A percentile compares a stretch with the other conserved stretches of the same genome.
These are phyloP conservation scores for Linnaemya tessellans DNA, from an alignment of 2,888 invertebrate species.

Conservation along the genomic window DNA sequence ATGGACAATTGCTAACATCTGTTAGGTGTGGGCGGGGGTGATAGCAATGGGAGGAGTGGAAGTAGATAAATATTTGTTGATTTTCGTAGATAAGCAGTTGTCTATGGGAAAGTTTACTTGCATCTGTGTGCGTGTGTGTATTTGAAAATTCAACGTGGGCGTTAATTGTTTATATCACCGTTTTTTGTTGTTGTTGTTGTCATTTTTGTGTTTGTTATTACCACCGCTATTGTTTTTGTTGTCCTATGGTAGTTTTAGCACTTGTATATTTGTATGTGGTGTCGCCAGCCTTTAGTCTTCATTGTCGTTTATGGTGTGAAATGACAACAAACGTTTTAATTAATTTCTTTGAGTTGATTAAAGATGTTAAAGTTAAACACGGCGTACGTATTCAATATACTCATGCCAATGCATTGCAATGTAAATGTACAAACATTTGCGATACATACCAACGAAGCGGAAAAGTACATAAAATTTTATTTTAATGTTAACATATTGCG, in stretches of 20 bases:
- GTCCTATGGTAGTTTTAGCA: constrained; percentile 38
- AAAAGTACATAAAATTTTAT: constrained; percentile 22
- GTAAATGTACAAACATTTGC: neutral
- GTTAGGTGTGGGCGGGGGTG: constrained; percentile 34
- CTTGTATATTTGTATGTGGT: constrained; percentile 47
- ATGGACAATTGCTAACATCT: constrained; percentile 69
- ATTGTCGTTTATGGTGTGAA: constrained; percentile 74
- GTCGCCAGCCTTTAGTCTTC: constrained; percentile 51
- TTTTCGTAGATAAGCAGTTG: constrained; percentile 54
- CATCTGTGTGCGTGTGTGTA: constrained; percentile 26
- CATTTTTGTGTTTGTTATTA: neutral
- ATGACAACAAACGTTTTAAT: constrained; percentile 75
- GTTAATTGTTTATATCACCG: constrained; percentile 67
- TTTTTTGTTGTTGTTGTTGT: constrained; percentile 6
- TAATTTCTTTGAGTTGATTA: constrained; percentile 74
- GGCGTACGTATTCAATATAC: constrained; percentile 45
- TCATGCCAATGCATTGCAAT: neutral
- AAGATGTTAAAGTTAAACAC: constrained; percentile 73
- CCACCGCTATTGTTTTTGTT: neutral
- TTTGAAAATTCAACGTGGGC: constrained; percentile 55
- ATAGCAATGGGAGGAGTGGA: constrained; percentile 1
- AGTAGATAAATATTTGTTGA: constrained; percentile 66
- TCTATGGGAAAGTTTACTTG: constrained; percentile 28
- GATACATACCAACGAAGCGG: neutral
- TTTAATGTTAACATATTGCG: constrained; percentile 44